Percentiles rank a stretch among this genome's conserved stretches.
These are phyloP conservation scores for Cantharis nigra DNA, from an alignment of 2,888 invertebrate genomes.

Conservation along the genomic window DNA sequence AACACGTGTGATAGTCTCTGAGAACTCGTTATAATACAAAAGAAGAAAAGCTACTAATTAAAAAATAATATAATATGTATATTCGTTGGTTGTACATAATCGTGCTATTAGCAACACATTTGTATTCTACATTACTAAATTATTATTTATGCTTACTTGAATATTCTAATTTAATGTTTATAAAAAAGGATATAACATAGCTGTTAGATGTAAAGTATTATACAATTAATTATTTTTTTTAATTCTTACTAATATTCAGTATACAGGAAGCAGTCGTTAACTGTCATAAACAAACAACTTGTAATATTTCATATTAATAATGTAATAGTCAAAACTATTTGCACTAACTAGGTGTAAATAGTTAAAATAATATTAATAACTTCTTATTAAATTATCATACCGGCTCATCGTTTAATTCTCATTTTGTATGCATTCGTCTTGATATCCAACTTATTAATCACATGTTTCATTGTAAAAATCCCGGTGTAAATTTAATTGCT, in stretches of 20 bases:
- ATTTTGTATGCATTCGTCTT: background rate
- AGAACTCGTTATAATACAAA: slow-evolving; percentile 30
- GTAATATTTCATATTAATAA: background rate
- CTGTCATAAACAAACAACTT: slow-evolving; percentile 14
- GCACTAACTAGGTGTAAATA: background rate
- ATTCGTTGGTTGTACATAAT: slow-evolving; percentile 24
- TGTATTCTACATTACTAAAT: slow-evolving; percentile 19
- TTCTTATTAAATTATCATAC: background rate
- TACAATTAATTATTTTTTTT: slow-evolving; percentile 11
- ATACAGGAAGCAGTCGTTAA: slow-evolving; percentile 11
- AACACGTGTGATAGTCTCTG: slow-evolving; percentile 42
- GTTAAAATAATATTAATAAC: background rate
- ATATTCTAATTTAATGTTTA: slow-evolving; percentile 20
- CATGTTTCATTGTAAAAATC: background rate
- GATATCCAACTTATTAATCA: background rate
- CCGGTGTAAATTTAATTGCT: background rate
- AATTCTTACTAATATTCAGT: slow-evolving; percentile 1
- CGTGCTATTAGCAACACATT: slow-evolving; percentile 29
- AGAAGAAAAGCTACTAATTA: slow-evolving; percentile 21
- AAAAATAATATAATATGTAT: slow-evolving; percentile 28
- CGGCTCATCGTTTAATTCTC: background rate
- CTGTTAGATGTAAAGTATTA: slow-evolving; percentile 11
- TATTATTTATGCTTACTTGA: slow-evolving; percentile 9
- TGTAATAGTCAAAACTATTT: background rate
- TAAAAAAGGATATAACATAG: slow-evolving; percentile 10